Base-by-base conservation (phyloP, 2,797 vertebrate species). In the Bradypodion ventrale region DNA sequence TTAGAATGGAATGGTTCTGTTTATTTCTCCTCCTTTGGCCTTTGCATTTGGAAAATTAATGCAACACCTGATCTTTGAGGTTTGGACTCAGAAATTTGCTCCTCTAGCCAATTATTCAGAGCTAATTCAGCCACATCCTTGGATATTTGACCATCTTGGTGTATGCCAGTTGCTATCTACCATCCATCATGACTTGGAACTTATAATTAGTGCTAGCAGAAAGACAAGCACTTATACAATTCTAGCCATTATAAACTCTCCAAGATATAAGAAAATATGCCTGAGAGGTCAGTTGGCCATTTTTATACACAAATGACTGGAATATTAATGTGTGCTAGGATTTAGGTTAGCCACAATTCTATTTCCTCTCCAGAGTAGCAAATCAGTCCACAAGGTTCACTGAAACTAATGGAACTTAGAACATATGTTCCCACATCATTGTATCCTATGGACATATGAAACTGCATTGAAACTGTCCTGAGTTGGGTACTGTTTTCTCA, bases 101-200 rank as follows among this genome's bases (percentile, higher is more conserved):
- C 25, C 63, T 4, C 23, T 40, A 40, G 85, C 85, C 85, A 87
- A 87, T 63, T 87, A 80, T 80, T 60, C 82, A 62, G 62, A 49
- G 19, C 56, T 62, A 62, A 83, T 87, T 80, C 65, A 80, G 63
- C 70, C 63, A 80, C 70, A 83, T 87, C 77, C n/a, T 83, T 75
- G 82, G 62, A 80, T 70, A 80, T 60, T n/a, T 63, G 52, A 32
- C 29, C 37, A 46, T 70, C 52, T 75, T 75, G 40, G 27, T 75
- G 80, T 56, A 42, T 42, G 72, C 63, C 85, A 42, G 27, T 79
- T 52, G 19, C 42, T 80, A 62, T 46, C 70, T 68, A 69, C 49
- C 72, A 79, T 75, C 79, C 44, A 80, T 87, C 83, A 87, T 70
- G 62, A 75, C 62, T 80, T 83, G 72, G 29, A 59, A 60, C 13